phyloP scores from a whole-genome alignment of 2,113 vertebrate species.

The Burhinus bistriatus region DNA sequence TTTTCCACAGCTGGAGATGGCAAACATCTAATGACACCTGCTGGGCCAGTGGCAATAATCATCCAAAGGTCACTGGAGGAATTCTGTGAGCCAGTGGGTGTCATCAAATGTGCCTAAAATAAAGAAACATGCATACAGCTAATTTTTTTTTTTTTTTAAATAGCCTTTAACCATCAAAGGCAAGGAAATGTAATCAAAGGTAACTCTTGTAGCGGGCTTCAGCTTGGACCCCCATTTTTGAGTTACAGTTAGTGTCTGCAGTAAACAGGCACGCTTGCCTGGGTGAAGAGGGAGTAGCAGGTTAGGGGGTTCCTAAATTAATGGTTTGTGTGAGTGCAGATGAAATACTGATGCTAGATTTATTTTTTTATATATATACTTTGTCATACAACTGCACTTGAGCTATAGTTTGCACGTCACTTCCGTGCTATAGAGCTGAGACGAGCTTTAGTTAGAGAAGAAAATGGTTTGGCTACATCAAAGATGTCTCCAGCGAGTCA shows the following conservation, averaged over 20 bases:
- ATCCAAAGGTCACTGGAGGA: not conserved
- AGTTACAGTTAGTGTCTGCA: not conserved
- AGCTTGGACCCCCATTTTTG: not conserved
- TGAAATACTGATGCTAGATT: not conserved
- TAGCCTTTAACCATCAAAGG: not conserved
- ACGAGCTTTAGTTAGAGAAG: not conserved
- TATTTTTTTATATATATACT: not conserved
- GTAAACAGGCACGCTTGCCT: not conserved
- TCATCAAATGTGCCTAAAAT: not conserved
- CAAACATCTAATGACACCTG: not conserved
- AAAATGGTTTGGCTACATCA: slow-evolving; percentile 1
- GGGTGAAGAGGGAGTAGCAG: not conserved
- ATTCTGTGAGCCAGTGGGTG: not conserved
- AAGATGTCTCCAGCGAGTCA: not conserved
- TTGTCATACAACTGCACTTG: not conserved
- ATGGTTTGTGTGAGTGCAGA: not conserved
- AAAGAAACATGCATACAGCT: not conserved
- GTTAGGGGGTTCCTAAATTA: not conserved
- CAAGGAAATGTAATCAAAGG: not conserved
- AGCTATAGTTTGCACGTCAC: not conserved
- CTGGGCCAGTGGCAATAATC: not conserved
- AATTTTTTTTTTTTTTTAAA: not conserved
- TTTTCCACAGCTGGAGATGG: not conserved
- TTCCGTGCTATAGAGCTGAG: not conserved
- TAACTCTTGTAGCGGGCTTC: not conserved